Conservation (phyloP, 2,113 vertebrate species). For the cat (Felis catus) region F.catus_Fca126_mat1.0 CM031419.1:69041001-69041500, state of each 20-base stretch:
- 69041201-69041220: background rate
- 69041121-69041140: no score
- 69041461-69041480: no score
- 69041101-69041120: background rate
- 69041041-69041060: background rate
- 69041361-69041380: background rate
- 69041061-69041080: background rate
- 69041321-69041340: background rate
- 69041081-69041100: background rate
- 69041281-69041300: background rate
- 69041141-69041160: background rate
- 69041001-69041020: background rate
- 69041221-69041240: background rate
- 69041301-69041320: background rate
- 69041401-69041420: background rate
- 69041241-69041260: background rate
- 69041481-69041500: no score
- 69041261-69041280: background rate
- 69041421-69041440: slow-evolving; percentile 20
- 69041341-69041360: background rate
- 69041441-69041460: background rate
- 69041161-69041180: background rate
- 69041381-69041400: background rate
- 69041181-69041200: background rate
- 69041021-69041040: background rate